A percentile compares a stretch with the other conserved stretches of the same genome.
Evolutionary conservation across 2,113 vertebrate genomes (phyloP).

Genomic region (Nyctereutes procyonoides): DNA sequence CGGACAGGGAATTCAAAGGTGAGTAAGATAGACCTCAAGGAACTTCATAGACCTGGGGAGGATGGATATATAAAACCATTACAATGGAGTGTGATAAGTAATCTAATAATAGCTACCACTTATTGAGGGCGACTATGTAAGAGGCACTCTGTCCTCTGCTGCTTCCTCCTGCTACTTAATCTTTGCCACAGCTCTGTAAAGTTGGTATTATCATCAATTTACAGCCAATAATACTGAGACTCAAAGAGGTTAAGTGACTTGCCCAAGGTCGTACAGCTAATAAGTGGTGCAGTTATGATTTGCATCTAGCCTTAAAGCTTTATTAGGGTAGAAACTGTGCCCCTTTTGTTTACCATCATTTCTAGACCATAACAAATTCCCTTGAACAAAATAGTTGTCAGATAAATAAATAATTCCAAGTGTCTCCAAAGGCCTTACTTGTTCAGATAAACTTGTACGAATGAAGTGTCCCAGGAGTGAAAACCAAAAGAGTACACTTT

Average conservation of each 20-base stretch:
- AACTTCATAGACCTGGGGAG: not conserved
- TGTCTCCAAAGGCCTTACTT: conserved; percentile 1
- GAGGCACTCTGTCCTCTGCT: not conserved
- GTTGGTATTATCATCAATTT: conserved; percentile 5
- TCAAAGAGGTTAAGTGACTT: not conserved
- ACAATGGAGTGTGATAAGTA: not conserved
- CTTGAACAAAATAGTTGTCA: not conserved
- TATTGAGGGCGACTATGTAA: not conserved
- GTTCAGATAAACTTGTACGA: not conserved
- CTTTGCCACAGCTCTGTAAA: not conserved
- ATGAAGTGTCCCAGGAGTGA: not conserved
- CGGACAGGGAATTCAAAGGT: not conserved
- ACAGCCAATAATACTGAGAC: not conserved
- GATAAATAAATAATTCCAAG: not conserved
- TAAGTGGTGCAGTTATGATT: not conserved
- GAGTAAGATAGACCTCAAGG: not conserved
- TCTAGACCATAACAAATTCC: not conserved
- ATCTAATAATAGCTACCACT: not conserved
- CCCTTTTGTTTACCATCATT: not conserved
- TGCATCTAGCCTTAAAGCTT: not conserved
- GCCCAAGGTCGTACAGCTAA: not conserved
- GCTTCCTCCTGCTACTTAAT: conserved; percentile 18
- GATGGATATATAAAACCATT: not conserved
- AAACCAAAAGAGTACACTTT: not conserved
- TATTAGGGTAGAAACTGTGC: not conserved